phyloP scores from a whole-genome alignment of 1,140 invertebrate species.

The Bombus picipes region DNA sequence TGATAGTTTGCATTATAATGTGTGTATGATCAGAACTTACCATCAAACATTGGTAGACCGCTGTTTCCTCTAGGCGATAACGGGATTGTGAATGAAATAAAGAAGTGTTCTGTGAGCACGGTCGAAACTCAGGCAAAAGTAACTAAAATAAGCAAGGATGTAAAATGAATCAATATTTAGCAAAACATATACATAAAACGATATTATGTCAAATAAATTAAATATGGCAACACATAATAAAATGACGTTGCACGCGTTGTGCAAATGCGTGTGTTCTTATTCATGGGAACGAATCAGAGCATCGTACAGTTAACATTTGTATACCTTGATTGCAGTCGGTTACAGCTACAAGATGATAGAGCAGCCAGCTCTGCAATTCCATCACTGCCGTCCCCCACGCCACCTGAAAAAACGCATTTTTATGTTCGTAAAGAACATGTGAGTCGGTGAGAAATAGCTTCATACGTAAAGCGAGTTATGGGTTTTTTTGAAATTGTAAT shows the following conservation, averaged over 20 bases:
- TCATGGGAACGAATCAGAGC: conserved; percentile 1
- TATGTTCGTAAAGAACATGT: background rate
- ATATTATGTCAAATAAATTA: background rate
- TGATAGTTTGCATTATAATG: background rate
- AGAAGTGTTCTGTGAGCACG: conserved; percentile 61
- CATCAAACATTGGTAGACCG: conserved; percentile 78
- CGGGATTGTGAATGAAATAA: conserved; percentile 76
- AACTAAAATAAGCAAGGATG: conserved; percentile 72
- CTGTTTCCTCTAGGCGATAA: conserved; percentile 73
- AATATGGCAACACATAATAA: background rate
- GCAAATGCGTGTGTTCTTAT: conserved; percentile 3
- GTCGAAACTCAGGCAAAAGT: conserved; percentile 74
- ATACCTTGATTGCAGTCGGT: conserved; percentile 82
- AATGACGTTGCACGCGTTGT: background rate
- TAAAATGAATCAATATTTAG: conserved; percentile 22
- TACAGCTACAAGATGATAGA: conserved; percentile 81
- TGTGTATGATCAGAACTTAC: conserved; percentile 70
- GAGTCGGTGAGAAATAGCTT: too few species aligned
- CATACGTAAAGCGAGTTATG: too few species aligned
- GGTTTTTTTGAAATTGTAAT: too few species aligned
- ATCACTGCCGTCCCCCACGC: conserved; percentile 82
- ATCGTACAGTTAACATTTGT: conserved; percentile 23
- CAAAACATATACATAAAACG: conserved; percentile 1
- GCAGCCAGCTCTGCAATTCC: conserved; percentile 82
- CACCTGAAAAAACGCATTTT: conserved; percentile 73